Base-by-base conservation (phyloP, 2,113 vertebrate species). In the Callochromis pleurospilus region DNA sequence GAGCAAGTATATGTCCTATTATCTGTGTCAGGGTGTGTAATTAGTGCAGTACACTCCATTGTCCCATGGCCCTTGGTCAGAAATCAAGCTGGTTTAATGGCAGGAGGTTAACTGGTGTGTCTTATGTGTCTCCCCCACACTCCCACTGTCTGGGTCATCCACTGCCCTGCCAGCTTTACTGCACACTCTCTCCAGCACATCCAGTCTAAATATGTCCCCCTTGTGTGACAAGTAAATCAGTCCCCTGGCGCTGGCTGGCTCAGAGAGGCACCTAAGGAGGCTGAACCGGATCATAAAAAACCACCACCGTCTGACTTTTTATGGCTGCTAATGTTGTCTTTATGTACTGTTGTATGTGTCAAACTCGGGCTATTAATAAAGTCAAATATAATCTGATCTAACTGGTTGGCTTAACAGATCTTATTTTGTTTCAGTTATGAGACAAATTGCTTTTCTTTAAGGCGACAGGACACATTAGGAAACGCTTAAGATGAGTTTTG, bases 1-100 rank as follows among this genome's bases (percentile, higher is more conserved):
- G 92, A 90, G 54, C 45, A 15, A 90, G 89, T 87, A 55, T 90
- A 68, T 86, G 89, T 90, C 84, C 86, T 92, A 83, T 91, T 92
- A 85, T 82, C 84, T 56, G n/a, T 94, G 91, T 93, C 91, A 94
- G 70, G 73, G 84, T 89, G 81, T 94, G 93, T 96, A 95, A 96
- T 96, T 95, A 96, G 94, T 95, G 95, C 87, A 93, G 88, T 93
- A 91, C 88, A 95, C 92, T 95, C 94, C 91, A 96, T 95, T 96
- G 94, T 93, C 93, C 94, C 89, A 80, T 93, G 93, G 87, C 95
- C 95, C 83, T 31, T 87, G 91, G 89, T 95, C 90, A 95, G 94
- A 96, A 96, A 96, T 96, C 95, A 96, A 31, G 81, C 82, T 91
- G 86, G 86, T 93, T 94, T 96, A 96, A 96, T 95, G 92, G 94